Evolutionary conservation across 2,797 vertebrate genomes (phyloP), one percentile per base, ranked within the genome.

Genomic region (Crypturellus tataupa): DNA sequence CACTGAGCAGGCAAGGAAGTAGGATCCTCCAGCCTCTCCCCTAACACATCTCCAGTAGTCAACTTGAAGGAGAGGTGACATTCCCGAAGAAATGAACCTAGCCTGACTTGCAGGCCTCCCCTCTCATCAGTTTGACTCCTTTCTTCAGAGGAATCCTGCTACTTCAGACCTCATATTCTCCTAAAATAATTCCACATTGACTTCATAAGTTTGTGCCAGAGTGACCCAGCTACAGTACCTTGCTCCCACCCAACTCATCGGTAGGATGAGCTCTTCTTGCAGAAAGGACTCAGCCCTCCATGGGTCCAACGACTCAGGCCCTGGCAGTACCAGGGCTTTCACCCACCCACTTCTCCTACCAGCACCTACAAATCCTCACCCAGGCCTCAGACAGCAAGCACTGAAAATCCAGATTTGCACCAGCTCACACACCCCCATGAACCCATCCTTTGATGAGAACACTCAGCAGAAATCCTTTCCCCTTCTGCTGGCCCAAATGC

Each of bases 381-480:
- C 39, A 46, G 40, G 6, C 31, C 19, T 37, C 25, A 44, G 42
- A 67, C 33, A 69, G 56, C 56, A 56, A 51, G 24, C 33, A 65
- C 6, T 42, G 55, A 69, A 56, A 65, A 4, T 5, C 5, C 62
- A 55, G 51, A 46, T 63, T 27, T 59, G 69, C 39, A 67, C 13
- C 0, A 8, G n/a, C 17, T 27, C 46, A 16, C 1, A 0, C 27
- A 29, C 14, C 16, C 42, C 53, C 24, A 6, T 19, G 14, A 40
- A 25, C 19, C 35, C 62, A 53, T 29, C 31, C n/a, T 40, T 47
- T 81, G 35, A 35, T 56, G 25, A 7, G 37, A 49, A 24, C 49
- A 68, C 46, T 15, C 12, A 4, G 13, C 0, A 56, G 47, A 40
- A 87, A 40, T 6, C 7, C 13, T 17, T 47, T 81, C 51, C 29